phyloP scores from a whole-genome alignment of 1,140 invertebrate genomes.

The Euwallacea fornicatus region DNA sequence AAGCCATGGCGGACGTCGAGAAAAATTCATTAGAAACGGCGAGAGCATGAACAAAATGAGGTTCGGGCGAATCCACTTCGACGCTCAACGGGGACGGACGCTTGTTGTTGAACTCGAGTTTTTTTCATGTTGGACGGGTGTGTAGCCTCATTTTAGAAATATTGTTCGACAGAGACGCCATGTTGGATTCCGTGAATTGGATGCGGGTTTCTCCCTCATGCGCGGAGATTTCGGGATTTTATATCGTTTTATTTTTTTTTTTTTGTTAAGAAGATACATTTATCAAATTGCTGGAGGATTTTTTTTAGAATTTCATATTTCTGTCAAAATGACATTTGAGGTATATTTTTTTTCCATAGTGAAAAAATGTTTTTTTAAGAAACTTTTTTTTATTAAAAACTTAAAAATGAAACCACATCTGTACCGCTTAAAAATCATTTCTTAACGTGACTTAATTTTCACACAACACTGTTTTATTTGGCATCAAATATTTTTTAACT shows the following conservation, averaged over 20 bases:
- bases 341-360: too few relatives aligned
- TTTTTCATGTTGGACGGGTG: slow-evolving; percentile 27
- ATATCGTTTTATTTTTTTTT: neutral
- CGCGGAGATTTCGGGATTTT: too few relatives aligned
- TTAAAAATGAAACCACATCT: too few relatives aligned
- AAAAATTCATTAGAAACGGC: slow-evolving; percentile 52
- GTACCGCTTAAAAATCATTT: too few relatives aligned
- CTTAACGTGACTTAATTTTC: too few relatives aligned
- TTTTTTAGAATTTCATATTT: neutral
- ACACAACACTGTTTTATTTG: too few relatives aligned
- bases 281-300: neutral
- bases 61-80: slow-evolving; percentile 53
- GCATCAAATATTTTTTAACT: too few relatives aligned
- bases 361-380: too few relatives aligned
- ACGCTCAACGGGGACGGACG: slow-evolving; percentile 33
- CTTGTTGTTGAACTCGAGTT: slow-evolving; percentile 15
- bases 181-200: neutral
- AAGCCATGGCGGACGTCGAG: slow-evolving; percentile 45
- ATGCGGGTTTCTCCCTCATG: too few relatives aligned
- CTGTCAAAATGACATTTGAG: neutral
- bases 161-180: slow-evolving; percentile 5
- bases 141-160: slow-evolving; percentile 24
- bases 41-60: slow-evolving; percentile 54
- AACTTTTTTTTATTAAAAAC: too few relatives aligned
- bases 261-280: neutral